phyloP scores from a whole-genome alignment of 2,113 vertebrate genomes.

The Emydocephalus ijimae region DNA sequence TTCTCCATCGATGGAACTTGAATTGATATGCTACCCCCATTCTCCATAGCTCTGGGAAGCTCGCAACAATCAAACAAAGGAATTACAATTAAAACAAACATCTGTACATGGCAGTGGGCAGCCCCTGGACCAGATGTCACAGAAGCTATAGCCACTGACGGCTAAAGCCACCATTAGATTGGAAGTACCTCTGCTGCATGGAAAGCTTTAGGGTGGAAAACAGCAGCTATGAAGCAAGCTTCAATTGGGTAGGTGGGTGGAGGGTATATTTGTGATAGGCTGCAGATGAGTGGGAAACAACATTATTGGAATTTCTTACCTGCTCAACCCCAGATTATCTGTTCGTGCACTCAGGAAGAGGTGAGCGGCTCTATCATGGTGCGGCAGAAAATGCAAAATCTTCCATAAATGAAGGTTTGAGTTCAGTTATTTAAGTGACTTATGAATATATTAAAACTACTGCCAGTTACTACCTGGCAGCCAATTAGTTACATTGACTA shows the following conservation, averaged over 20 bases:
- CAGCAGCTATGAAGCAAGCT: neutral
- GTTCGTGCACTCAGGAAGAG: neutral
- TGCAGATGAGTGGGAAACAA: neutral
- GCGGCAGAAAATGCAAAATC: neutral
- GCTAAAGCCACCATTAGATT: neutral
- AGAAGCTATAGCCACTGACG: neutral
- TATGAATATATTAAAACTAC: slow-evolving; percentile 58
- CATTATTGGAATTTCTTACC: neutral
- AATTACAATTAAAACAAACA: neutral
- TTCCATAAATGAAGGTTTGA: slow-evolving; percentile 47
- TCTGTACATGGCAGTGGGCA: neutral
- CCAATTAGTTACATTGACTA: neutral
- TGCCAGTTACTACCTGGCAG: slow-evolving; percentile 57
- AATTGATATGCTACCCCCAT: neutral
- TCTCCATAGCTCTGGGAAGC: neutral
- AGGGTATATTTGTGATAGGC: neutral
- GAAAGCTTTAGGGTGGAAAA: neutral
- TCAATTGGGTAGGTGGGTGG: neutral
- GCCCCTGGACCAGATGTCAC: neutral
- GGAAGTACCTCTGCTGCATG: neutral
- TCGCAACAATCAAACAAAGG: neutral
- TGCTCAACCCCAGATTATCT: neutral
- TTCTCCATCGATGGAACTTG: no score
- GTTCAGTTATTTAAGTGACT: slow-evolving; percentile 62
- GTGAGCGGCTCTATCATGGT: neutral